Percentiles rank a stretch among this genome's conserved stretches.
Conservation (phyloP, 2,888 invertebrate genomes). For the Alloscopus bannaensis region DNA sequence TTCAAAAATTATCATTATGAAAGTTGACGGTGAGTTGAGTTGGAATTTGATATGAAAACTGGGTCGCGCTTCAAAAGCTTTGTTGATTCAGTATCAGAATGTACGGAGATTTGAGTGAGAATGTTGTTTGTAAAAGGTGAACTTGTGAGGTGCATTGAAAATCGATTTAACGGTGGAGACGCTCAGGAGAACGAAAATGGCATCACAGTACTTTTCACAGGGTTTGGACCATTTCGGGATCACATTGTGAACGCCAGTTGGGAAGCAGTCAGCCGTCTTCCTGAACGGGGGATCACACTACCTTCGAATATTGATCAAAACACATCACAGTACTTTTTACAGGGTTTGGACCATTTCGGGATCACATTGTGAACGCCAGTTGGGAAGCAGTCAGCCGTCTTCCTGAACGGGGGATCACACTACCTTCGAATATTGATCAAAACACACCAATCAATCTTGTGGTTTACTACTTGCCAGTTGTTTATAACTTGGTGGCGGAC, state of each 20-base stretch:
- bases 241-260: constrained; percentile 88
- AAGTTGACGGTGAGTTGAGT: constrained; percentile 60
- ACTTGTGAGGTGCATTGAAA: constrained; percentile 48
- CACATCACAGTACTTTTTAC: constrained; percentile 57
- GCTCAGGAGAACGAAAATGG: constrained; percentile 52
- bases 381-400: constrained; percentile 87
- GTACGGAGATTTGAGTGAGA: too few species aligned
- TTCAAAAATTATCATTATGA: constrained; percentile 40
- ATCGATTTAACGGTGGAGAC: constrained; percentile 51
- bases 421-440: constrained; percentile 68
- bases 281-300: constrained; percentile 72
- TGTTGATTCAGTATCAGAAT: too few species aligned
- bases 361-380: constrained; percentile 85
- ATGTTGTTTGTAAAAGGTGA: too few species aligned
- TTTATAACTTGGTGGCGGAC: constrained; percentile 82
- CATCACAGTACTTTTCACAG: constrained; percentile 51
- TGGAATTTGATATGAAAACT: too few species aligned
- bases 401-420: constrained; percentile 73
- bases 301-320: constrained; percentile 68
- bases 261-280: constrained; percentile 84
- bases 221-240: constrained; percentile 85
- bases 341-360: constrained; percentile 85
- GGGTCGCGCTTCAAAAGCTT: too few species aligned
- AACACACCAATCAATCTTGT: constrained; percentile 77
- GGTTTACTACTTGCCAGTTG: constrained; percentile 82